These are phyloP conservation scores for Apostichopus leukothele DNA, from an alignment of 53 echinoderm and acorn worm species.

Conservation along the genomic window DNA sequence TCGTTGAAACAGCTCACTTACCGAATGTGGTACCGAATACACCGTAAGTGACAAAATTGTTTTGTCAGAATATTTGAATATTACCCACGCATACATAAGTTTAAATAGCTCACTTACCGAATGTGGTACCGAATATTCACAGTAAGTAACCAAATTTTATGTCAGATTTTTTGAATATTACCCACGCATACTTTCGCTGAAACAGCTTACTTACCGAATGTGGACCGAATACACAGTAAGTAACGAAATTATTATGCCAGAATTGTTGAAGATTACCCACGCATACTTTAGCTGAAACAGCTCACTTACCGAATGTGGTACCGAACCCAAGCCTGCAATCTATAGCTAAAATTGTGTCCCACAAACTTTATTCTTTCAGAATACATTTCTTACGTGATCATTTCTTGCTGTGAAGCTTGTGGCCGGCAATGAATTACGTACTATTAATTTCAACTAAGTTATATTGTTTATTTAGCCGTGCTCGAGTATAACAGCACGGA, in stretches of 20 bases:
- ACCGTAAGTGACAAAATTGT: not conserved
- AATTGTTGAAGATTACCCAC: not conserved
- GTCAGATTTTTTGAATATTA: too few relatives aligned
- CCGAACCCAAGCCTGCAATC: not conserved
- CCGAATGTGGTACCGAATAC: conserved; percentile 17
- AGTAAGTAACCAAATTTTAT: not conserved
- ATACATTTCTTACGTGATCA: too few relatives aligned
- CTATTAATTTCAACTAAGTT: too few relatives aligned
- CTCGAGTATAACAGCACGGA: too few relatives aligned
- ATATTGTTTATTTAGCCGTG: too few relatives aligned
- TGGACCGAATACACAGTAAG: conserved; percentile 13
- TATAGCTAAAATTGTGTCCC: too few relatives aligned
- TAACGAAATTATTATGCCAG: not conserved
- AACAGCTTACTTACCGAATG: conserved; percentile 28
- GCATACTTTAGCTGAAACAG: conserved; percentile 8
- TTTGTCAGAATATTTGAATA: not conserved
- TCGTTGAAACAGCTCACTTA: not conserved
- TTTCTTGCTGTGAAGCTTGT: too few relatives aligned
- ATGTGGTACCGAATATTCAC: conserved; percentile 13
- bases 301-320: conserved; percentile 27
- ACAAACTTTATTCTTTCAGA: too few relatives aligned
- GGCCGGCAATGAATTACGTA: too few relatives aligned
- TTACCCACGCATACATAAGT: not conserved
- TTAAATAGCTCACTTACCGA: conserved; percentile 23
- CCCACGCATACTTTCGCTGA: too few relatives aligned